A percentile compares a stretch with the other conserved stretches of the same genome.
Conservation (phyloP, 2,797 vertebrate species). For the Helarctos malayanus region DNA sequence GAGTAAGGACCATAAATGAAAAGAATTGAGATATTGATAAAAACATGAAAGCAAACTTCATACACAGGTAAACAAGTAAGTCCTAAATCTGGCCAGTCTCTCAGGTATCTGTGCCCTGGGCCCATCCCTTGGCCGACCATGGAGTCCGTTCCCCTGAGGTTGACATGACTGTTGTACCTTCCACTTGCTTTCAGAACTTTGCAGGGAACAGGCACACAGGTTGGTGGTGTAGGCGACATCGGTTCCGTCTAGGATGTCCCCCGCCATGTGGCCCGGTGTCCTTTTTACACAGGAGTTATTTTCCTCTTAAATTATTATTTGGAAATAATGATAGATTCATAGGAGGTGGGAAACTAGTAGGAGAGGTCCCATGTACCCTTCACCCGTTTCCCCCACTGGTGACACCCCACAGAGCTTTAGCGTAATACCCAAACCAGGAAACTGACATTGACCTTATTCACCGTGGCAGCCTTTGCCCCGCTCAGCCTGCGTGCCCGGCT, state of each 20-base stretch:
- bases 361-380: not conserved
- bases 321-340: not conserved
- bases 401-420: rapidly evolving
- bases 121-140: not conserved
- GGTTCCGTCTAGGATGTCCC: no score
- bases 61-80: not conserved
- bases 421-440: not conserved
- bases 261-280: rapidly evolving
- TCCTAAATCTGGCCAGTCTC: not conserved
- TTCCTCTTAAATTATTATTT: not conserved
- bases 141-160: not conserved
- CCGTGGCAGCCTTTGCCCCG: not conserved
- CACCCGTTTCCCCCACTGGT: rapidly evolving
- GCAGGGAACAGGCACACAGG: rapidly evolving
- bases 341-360: not conserved
- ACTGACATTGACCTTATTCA: rapidly evolving
- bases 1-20: not conserved
- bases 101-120: rapidly evolving
- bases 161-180: rapidly evolving
- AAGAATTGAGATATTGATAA: not conserved
- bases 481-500: rapidly evolving
- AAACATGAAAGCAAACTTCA: not conserved
- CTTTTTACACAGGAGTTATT: no score
- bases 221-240: rapidly evolving
- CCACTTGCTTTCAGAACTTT: no score